Evolutionary conservation across 2,888 invertebrate genomes (phyloP).

Genomic region (Rapana venosa): DNA sequence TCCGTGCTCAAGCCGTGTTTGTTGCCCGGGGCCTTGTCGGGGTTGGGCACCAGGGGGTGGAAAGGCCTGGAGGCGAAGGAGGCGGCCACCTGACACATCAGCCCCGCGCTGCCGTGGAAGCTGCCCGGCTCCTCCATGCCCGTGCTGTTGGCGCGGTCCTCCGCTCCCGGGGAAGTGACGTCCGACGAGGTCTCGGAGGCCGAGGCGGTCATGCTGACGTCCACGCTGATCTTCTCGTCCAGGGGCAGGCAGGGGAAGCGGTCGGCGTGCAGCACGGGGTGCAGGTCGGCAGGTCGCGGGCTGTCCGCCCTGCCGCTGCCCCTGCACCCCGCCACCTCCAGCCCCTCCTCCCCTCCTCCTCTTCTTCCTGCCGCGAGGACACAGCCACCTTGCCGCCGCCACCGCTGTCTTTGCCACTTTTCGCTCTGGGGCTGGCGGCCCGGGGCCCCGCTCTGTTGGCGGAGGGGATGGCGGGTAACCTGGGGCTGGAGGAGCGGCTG

Average conservation of each 20-base stretch:
- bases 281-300: background rate
- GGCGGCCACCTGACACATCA: conserved; percentile 35
- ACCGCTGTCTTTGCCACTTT: background rate
- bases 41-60: background rate
- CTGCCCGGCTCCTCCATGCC: conserved; percentile 44
- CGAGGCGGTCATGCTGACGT: conserved; percentile 39
- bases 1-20: background rate
- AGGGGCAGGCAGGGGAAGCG: conserved; percentile 30
- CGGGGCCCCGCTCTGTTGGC: background rate
- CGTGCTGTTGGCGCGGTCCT: conserved; percentile 47
- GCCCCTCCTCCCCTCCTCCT: no score
- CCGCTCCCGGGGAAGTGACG: conserved; percentile 52
- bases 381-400: background rate
- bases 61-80: conserved; percentile 15
- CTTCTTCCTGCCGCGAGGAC: no score
- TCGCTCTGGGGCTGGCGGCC: background rate
- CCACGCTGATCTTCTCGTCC: conserved; percentile 48
- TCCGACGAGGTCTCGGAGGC: conserved; percentile 43
- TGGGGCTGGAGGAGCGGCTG: conserved; percentile 31
- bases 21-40: background rate
- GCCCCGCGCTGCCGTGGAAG: conserved; percentile 33
- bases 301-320: background rate
- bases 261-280: background rate
- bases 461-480: background rate
- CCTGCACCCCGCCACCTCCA: no score